Evolutionary conservation across 2,113 vertebrate species (phyloP).

Genomic region (Aspidoscelis tigris): DNA sequence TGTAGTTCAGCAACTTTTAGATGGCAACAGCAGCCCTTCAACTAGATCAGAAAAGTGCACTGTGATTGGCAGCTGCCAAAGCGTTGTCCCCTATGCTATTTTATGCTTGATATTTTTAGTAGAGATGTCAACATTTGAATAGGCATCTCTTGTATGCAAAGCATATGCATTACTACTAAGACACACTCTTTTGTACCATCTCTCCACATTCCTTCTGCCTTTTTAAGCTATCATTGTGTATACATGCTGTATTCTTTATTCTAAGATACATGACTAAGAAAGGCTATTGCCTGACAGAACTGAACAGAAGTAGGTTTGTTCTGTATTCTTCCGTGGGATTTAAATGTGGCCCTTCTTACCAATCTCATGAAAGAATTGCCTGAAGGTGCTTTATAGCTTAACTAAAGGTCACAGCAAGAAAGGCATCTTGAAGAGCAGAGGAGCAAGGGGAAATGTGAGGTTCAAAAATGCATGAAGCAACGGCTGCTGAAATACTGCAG

Average conservation of each 20-base stretch:
- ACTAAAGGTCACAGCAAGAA: conserved; percentile 31
- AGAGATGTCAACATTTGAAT: background rate
- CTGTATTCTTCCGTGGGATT: conserved; percentile 8
- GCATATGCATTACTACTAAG: background rate
- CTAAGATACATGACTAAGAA: background rate
- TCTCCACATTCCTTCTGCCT: background rate
- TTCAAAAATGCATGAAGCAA: background rate
- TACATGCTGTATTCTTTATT: background rate
- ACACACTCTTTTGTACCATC: background rate
- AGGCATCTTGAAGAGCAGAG: background rate
- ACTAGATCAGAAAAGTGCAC: too few relatives aligned
- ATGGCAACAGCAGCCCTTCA: too few relatives aligned
- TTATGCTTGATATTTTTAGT: background rate
- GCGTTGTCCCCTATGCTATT: background rate
- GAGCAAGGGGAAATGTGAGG: background rate
- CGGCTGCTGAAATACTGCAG: background rate
- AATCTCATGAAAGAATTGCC: conserved; percentile 16
- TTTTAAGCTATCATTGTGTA: background rate
- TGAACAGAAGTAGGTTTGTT: conserved; percentile 17
- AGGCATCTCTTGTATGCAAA: background rate
- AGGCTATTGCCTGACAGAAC: background rate
- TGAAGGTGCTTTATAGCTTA: conserved; percentile 19
- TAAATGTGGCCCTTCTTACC: conserved; percentile 1
- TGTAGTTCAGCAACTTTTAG: too few relatives aligned
- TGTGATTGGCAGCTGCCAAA: too few relatives aligned